Evolutionary conservation across 2,888 invertebrate genomes (phyloP).

Genomic region (Leucoptera coffeella): DNA sequence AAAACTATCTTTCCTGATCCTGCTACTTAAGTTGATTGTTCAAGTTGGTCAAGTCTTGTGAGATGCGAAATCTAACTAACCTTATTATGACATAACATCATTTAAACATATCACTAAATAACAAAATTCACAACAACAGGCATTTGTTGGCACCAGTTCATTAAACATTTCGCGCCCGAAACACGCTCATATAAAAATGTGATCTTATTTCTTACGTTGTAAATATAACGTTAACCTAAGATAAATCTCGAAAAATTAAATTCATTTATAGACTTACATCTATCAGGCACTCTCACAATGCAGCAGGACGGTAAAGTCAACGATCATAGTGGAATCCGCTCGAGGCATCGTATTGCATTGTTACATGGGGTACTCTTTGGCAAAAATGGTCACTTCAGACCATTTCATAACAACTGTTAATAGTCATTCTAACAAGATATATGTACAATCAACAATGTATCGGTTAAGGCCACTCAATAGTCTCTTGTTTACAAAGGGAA

Average conservation of each 20-base stretch:
- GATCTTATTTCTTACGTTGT: constrained; percentile 38
- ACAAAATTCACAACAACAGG: constrained; percentile 51
- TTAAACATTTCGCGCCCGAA: constrained; percentile 34
- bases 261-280: constrained; percentile 30
- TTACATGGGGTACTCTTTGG: background rate
- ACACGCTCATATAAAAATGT: constrained; percentile 47
- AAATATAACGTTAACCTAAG: constrained; percentile 34
- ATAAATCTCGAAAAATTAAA: constrained; percentile 47
- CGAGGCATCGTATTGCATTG: background rate
- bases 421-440: too few species aligned
- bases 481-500: too few species aligned
- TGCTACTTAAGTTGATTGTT: too few species aligned
- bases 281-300: constrained; percentile 28
- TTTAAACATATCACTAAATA: constrained; percentile 48
- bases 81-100: constrained; percentile 40
- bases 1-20: too few species aligned
- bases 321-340: background rate
- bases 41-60: too few species aligned
- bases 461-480: too few species aligned
- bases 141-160: constrained; percentile 50
- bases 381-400: background rate
- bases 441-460: too few species aligned
- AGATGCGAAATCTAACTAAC: too few species aligned
- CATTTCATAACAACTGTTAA: too few species aligned
- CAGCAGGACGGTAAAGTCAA: constrained; percentile 18